These are phyloP conservation scores for Botrylloides violaceus DNA, from an alignment of 23 tunicate genomes.

Conservation along the genomic window DNA sequence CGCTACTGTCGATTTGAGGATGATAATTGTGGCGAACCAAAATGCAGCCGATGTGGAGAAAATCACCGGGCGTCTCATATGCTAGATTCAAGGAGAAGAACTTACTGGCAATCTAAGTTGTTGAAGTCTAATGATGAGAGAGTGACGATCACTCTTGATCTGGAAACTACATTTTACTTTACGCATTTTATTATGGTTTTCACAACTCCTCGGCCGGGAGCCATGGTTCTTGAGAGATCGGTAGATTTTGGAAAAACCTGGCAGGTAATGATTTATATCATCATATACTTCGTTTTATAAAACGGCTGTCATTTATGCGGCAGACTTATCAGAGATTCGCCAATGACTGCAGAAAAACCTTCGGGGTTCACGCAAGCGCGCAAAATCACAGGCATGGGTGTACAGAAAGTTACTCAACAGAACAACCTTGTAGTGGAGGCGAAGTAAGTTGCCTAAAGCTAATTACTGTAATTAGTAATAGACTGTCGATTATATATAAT, in stretches of 20 bases:
- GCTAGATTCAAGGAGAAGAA: constrained; percentile 42
- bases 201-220: constrained; percentile 64
- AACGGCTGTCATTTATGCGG: not conserved
- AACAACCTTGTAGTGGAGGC: constrained; percentile 43
- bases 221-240: constrained; percentile 62
- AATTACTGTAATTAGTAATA: too few relatives aligned
- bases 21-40: constrained; percentile 31
- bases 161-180: constrained; percentile 64
- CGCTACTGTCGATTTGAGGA: constrained; percentile 31
- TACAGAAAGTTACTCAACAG: constrained; percentile 47
- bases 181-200: constrained; percentile 68
- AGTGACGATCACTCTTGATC: constrained; percentile 41
- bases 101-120: constrained; percentile 58
- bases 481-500: too few relatives aligned
- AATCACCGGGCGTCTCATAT: constrained; percentile 56
- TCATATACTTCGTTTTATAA: not conserved
- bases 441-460: constrained; percentile 45
- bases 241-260: constrained; percentile 53
- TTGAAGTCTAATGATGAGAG: constrained; percentile 3
- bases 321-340: constrained; percentile 54
- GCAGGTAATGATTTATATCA: constrained; percentile 22
- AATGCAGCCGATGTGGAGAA: constrained; percentile 47
- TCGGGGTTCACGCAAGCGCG: constrained; percentile 38
- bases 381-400: constrained; percentile 30
- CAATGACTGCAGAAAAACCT: constrained; percentile 36